phyloP scores from a whole-genome alignment of 2,797 vertebrate species.

The Pseudomugil tenellus region DNA sequence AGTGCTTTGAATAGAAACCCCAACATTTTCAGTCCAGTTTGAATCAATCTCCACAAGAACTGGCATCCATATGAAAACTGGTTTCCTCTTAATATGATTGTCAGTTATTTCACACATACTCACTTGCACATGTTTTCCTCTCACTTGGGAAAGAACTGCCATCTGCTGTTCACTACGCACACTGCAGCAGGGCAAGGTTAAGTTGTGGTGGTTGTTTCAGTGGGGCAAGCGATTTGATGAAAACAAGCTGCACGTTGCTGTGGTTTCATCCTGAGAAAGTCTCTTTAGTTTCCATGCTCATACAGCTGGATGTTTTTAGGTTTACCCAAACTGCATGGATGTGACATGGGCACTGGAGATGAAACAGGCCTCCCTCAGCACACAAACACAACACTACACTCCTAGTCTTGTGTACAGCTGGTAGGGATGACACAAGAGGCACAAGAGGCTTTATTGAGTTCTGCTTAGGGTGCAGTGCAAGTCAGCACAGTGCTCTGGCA shows the following conservation, averaged over 20 bases:
- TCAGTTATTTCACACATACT: slow-evolving; percentile 38
- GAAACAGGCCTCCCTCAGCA: slow-evolving; percentile 76
- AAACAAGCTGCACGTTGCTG: slow-evolving; percentile 72
- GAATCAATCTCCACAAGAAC: slow-evolving; percentile 53
- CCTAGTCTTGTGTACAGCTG: slow-evolving; percentile 73
- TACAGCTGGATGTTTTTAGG: slow-evolving; percentile 77
- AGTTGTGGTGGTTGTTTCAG: slow-evolving; percentile 51
- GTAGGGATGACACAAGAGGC: slow-evolving; percentile 75
- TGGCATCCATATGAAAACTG: slow-evolving; percentile 35
- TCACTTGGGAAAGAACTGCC: slow-evolving; percentile 58
- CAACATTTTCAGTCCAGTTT: slow-evolving; percentile 42
- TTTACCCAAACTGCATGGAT: slow-evolving; percentile 56
- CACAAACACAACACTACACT: slow-evolving; percentile 75
- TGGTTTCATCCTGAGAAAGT: slow-evolving; percentile 70
- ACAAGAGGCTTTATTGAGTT: slow-evolving; percentile 75
- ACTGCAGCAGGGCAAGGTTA: slow-evolving; percentile 46
- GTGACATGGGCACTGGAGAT: slow-evolving; percentile 77
- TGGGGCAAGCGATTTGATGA: slow-evolving; percentile 67
- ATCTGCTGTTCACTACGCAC: slow-evolving; percentile 61
- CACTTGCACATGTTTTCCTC: slow-evolving; percentile 7
- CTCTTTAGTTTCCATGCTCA: slow-evolving; percentile 69
- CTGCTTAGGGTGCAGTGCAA: slow-evolving; percentile 67
- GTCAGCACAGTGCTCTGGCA: slow-evolving; percentile 70
- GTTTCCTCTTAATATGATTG: slow-evolving; percentile 42
- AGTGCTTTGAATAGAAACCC: slow-evolving; percentile 50